Evolutionary conservation across 2,888 invertebrate genomes (phyloP).

Genomic region (Oasisia sp.): DNA sequence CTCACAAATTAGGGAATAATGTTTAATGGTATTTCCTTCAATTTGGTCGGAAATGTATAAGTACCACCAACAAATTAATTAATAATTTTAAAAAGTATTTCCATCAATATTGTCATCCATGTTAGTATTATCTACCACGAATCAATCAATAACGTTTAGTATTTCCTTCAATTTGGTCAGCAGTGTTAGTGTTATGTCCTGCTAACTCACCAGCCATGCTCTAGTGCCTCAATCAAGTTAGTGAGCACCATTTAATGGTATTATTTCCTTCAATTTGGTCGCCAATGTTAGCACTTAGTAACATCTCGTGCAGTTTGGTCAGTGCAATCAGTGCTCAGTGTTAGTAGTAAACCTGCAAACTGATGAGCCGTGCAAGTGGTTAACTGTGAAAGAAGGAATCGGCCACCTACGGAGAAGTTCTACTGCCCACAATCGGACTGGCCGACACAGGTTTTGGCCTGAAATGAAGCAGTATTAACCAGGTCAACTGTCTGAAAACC

Average conservation of each 20-base stretch:
- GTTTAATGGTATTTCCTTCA: neutral
- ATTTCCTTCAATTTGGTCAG: neutral
- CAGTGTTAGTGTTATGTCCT: neutral
- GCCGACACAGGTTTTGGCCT: neutral
- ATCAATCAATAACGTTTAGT: neutral
- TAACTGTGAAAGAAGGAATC: neutral
- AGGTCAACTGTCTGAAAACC: neutral
- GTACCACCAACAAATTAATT: neutral
- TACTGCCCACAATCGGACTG: neutral
- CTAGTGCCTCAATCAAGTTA: too few relatives aligned
- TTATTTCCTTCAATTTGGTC: neutral
- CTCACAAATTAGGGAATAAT: neutral
- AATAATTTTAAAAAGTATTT: neutral
- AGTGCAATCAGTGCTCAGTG: neutral
- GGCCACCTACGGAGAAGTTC: neutral
- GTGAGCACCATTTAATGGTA: neutral
- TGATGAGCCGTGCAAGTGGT: neutral
- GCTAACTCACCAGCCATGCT: neutral
- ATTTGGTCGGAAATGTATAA: neutral
- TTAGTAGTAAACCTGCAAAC: neutral
- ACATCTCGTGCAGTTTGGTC: neutral
- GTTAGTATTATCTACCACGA: neutral
- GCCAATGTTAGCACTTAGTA: neutral
- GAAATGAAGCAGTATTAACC: neutral
- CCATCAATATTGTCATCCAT: neutral